phyloP scores from a whole-genome alignment of 2,888 invertebrate genomes.

The Dasypogon diadema region DNA sequence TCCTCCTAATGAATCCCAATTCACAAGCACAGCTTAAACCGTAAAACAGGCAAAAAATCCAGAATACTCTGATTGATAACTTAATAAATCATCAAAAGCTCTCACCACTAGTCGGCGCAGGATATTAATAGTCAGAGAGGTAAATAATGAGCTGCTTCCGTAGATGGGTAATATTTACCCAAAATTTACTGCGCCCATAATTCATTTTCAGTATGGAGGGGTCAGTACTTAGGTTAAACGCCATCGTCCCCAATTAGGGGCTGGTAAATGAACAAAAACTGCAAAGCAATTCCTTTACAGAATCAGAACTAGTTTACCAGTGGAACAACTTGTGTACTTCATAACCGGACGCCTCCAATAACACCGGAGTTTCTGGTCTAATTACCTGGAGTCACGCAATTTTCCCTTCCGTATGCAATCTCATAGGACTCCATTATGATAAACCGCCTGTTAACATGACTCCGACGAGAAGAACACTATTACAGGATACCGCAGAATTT shows the following conservation, averaged over 20 bases:
- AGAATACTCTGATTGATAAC: constrained; percentile 19
- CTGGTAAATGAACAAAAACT: constrained; percentile 47
- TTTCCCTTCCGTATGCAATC: constrained; percentile 29
- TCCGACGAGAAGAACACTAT: constrained; percentile 52
- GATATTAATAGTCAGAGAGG: constrained; percentile 49
- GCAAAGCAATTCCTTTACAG: not conserved
- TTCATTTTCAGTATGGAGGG: constrained; percentile 48
- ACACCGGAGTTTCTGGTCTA: constrained; percentile 48
- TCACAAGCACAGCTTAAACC: too few relatives aligned
- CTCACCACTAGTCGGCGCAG: constrained; percentile 16
- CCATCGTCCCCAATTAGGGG: constrained; percentile 52
- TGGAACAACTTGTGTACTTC: constrained; percentile 51
- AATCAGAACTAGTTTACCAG: not conserved
- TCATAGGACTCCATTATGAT: constrained; percentile 49
- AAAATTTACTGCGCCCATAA: constrained; percentile 55
- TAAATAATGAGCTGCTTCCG: constrained; percentile 53
- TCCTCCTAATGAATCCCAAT: too few relatives aligned
- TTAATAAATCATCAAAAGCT: constrained; percentile 29
- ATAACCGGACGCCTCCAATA: constrained; percentile 55
- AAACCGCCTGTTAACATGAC: constrained; percentile 57
- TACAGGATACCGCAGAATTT: constrained; percentile 53
- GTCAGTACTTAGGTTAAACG: constrained; percentile 50
- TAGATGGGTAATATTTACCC: constrained; percentile 54
- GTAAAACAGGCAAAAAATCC: not conserved
- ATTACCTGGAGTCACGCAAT: constrained; percentile 54